Evolutionary conservation across 2,113 vertebrate genomes (phyloP), one percentile per base, ranked within the genome.

Genomic region (Pangasianodon hypophthalmus): DNA sequence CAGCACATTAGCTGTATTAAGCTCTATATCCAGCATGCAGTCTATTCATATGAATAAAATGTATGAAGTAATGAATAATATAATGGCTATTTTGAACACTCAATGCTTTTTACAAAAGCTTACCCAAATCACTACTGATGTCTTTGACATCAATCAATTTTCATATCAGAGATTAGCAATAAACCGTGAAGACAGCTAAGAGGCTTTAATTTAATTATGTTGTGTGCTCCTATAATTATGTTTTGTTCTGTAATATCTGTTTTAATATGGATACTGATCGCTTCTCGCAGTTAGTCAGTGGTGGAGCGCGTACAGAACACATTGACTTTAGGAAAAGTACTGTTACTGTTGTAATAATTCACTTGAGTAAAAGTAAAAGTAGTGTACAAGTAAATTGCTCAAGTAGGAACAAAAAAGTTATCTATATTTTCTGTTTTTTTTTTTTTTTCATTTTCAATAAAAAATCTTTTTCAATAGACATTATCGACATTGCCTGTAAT

Each of bases 101-200:
- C 41, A 62, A 18, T 50, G 62, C 67, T 13, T 71, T 87, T 50
- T 26, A 54, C 48, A 44, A 60, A n/a, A 24, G 54, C 73, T 80
- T 80, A n/a, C 10, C 11, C 26, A 82, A 41, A 88, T 88, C 58
- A 37, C 44, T 88, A 54, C 41, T 58, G 52, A 77, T 87, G 86
- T 77, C 52, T 88, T 64, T 88, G 77, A 81, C 58, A 82, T 82
- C 46, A 52, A 37, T 81, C 37, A 81, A 79, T 88, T 88, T 88
- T 52, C 29, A 3, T 24, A 32, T 50, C 73, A 52, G 58, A 81
- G 24, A 64, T 88, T 88, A 81, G 75, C 87, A 87, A 79, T 87
- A n/a, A 80, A 46, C 54, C 29, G 14, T 62, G 73, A 21, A 48
- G 56, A 48, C 54, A 48, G 24, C 29, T 82, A 24, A 86, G 19